Percentiles rank a stretch among this genome's conserved stretches.
Conservation (phyloP, 1,140 invertebrate species). For the Psilanteris sp. region DNA sequence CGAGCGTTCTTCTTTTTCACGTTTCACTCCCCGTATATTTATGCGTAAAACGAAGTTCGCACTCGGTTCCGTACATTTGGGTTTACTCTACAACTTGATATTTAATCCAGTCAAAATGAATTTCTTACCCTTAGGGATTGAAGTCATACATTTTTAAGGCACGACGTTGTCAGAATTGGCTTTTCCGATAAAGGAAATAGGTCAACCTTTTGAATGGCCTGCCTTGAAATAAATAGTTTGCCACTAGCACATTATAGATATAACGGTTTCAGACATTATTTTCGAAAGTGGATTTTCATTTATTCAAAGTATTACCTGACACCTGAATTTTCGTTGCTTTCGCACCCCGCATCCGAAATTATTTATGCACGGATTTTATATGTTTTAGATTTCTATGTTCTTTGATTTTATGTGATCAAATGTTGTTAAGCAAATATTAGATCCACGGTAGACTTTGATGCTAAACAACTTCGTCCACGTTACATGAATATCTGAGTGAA, state of each 20-base stretch:
- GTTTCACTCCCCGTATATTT: not conserved
- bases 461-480: slow-evolving; percentile 44
- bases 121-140: not conserved
- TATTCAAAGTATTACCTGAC: slow-evolving; percentile 11
- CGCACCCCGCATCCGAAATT: not conserved
- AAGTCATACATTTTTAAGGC: slow-evolving; percentile 15
- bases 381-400: not conserved
- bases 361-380: slow-evolving; percentile 1
- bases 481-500: slow-evolving; percentile 28
- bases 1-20: slow-evolving; percentile 5
- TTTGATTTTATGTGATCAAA: not conserved
- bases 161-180: slow-evolving; percentile 2
- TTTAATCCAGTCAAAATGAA: not conserved
- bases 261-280: slow-evolving; percentile 7
- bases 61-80: not conserved
- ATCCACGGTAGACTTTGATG: slow-evolving; percentile 6
- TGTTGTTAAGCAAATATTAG: slow-evolving; percentile 5
- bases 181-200: slow-evolving; percentile 22
- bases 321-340: slow-evolving; percentile 9
- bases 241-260: slow-evolving; percentile 7
- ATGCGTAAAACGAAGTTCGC: too few species aligned
- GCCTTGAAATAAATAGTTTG: slow-evolving; percentile 22
- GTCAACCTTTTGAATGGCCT: slow-evolving; percentile 10
- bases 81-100: not conserved
- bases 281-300: slow-evolving; percentile 17